Evolutionary conservation across 2,888 invertebrate genomes (phyloP), one percentile per base, ranked within the genome.

Genomic region (Strigamia maritima): DNA sequence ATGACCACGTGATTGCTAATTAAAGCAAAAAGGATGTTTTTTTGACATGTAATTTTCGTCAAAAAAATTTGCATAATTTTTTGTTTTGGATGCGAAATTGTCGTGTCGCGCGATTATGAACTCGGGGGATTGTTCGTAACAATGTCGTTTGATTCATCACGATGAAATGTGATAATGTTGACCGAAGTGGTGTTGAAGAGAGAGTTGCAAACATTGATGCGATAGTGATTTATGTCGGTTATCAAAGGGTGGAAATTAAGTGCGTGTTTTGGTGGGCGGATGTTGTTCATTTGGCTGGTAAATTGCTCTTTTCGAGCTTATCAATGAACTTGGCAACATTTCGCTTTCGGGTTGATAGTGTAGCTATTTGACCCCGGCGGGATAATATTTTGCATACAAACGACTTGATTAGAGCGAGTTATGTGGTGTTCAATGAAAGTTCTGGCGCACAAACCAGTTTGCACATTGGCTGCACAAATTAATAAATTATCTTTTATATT

Each of bases 401-500:
- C n/a, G 22, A 19, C 60, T 60, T 16, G 19, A 60, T 60, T 60
- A 60, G 10, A 60, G 60, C 8, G 10, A 60, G 60, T 60, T 60
- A 60, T 60, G 60, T 60, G 60, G 60, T 19, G 60, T 60, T 60
- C 60, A 19, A 60, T 60, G 60, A 19, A 60, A 60, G 22, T 8
- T 24, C 10, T 19, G 2, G 2, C 7, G 2, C 60, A 60, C 60
- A 60, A 60, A 60, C 19, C 60, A 60, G 60, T 60, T 60, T 60
- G 60, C 19, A 24, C 60, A 60, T 60, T 60, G 7, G 10, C 60
- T 60, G 60, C 22, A 19, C 60, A 60, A 60, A 60, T 60, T 60
- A 60, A 60, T 60, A 60, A 60, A 60, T 60, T 60, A 60, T 60
- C 22, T 60, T 54, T 54, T 54, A 54, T 54, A 54, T 54, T 54